phyloP scores from a whole-genome alignment of 2,797 vertebrate genomes.

The Rallus crepitans region DNA sequence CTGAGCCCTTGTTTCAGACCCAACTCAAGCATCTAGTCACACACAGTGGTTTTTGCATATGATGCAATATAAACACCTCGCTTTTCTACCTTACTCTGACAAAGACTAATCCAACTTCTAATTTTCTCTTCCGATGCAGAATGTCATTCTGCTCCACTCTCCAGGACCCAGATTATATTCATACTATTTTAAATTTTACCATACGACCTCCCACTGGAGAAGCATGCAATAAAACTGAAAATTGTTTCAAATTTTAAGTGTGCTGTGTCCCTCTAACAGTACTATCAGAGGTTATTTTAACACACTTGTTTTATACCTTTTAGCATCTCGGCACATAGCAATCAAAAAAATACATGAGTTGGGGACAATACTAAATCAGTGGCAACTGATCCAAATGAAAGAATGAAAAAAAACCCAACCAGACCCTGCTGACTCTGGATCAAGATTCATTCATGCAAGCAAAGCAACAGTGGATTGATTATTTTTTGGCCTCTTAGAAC shows the following conservation, averaged over 20 bases:
- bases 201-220: neutral
- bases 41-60: neutral
- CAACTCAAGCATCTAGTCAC: neutral
- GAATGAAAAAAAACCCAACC: neutral
- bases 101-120: neutral
- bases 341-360: neutral
- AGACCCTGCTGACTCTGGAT: neutral
- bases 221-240: neutral
- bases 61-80: neutral
- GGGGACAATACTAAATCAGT: neutral
- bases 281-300: neutral
- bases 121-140: neutral
- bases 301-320: neutral
- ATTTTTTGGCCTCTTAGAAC: neutral
- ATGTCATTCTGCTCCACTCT: neutral
- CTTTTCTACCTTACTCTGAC: neutral
- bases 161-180: neutral
- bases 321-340: neutral
- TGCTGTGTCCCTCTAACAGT: neutral
- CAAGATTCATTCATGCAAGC: constrained; percentile 7
- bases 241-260: neutral
- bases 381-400: neutral
- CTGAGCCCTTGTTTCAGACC: neutral
- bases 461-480: constrained; percentile 29
- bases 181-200: neutral